Conservation (phyloP, 2,113 vertebrate genomes). For the Coturnix japonica region DNA sequence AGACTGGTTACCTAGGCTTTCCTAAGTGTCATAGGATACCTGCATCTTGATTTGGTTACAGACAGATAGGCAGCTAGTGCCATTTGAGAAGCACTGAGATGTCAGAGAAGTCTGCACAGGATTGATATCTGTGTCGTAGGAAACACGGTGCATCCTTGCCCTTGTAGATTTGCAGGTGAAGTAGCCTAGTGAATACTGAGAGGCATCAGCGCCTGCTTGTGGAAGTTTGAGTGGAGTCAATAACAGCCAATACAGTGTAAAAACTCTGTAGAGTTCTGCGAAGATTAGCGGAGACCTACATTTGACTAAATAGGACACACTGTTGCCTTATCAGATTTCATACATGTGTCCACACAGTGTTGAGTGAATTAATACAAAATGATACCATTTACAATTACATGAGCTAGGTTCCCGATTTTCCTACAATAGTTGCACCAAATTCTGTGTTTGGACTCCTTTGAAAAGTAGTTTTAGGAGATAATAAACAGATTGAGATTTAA, state of each 20-base stretch:
- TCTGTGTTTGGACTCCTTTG: not conserved
- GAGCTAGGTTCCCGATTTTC: not conserved
- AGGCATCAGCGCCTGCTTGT: not conserved
- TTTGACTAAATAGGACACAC: not conserved
- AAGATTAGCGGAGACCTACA: not conserved
- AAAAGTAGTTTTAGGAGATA: not conserved
- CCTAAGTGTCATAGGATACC: not conserved
- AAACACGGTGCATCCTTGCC: rapidly evolving
- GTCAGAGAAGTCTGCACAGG: rapidly evolving
- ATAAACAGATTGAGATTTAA: not conserved
- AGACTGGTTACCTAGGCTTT: not conserved
- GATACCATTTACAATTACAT: not conserved
- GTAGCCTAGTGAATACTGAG: not conserved
- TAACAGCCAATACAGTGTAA: not conserved
- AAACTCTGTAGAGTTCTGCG: not conserved
- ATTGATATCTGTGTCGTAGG: not conserved
- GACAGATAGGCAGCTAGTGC: rapidly evolving
- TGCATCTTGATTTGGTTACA: rapidly evolving
- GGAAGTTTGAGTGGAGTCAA: not conserved
- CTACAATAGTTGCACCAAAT: not conserved
- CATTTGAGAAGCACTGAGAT: not conserved
- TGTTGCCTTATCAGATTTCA: not conserved
- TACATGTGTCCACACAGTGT: not conserved
- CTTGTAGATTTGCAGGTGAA: not conserved
- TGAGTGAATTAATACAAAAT: not conserved